Evolutionary conservation across 1,140 invertebrate genomes (phyloP).

Genomic region (Charaxes varanes): DNA sequence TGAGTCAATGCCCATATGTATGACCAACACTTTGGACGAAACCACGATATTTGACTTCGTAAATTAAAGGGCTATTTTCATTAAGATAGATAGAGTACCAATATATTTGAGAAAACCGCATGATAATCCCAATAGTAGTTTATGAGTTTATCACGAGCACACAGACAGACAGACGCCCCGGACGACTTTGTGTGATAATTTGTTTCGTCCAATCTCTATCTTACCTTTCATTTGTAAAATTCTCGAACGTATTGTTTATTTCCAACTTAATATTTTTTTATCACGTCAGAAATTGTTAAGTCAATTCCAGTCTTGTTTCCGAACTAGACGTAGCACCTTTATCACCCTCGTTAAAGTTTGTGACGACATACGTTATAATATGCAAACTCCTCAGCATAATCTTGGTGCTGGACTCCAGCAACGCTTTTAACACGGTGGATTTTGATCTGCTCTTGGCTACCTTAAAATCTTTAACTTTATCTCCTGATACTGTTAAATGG

Average conservation of each 20-base stretch:
- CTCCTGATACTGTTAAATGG: not conserved
- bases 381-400: not conserved
- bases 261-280: not conserved
- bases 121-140: no score
- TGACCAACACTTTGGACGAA: no score
- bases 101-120: no score
- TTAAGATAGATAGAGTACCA: no score
- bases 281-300: not conserved
- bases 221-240: slow-evolving; percentile 2
- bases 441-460: not conserved
- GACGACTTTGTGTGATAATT: no score
- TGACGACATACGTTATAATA: not conserved
- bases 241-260: not conserved
- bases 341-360: not conserved
- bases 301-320: not conserved
- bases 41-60: no score
- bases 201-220: slow-evolving; percentile 16
- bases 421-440: slow-evolving; percentile 1
- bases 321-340: not conserved
- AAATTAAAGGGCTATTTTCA: no score
- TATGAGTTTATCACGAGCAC: no score
- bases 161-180: no score
- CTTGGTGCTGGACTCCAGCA: not conserved
- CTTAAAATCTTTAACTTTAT: not conserved
- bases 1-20: no score